phyloP scores from a whole-genome alignment of 2,113 vertebrate genomes.

The Rhinogobius similis region DNA sequence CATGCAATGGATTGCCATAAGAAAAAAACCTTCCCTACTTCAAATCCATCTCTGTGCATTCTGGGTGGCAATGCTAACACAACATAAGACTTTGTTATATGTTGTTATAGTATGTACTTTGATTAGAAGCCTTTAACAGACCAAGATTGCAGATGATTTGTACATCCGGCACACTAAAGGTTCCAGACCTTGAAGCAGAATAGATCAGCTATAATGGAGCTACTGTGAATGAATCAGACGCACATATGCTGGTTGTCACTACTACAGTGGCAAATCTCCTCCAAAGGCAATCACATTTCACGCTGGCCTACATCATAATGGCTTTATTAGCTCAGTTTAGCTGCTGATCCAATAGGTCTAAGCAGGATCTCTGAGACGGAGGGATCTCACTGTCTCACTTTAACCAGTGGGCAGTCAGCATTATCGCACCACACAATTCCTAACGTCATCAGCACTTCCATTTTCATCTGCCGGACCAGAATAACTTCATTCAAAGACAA shows the following conservation, averaged over 20 bases:
- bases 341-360: constrained; percentile 19
- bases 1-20: neutral
- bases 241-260: neutral
- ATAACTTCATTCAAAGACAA: constrained; percentile 43
- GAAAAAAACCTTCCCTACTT: neutral
- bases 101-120: neutral
- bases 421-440: constrained; percentile 36
- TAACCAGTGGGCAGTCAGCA: constrained; percentile 46
- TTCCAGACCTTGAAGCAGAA: neutral
- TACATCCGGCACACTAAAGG: neutral
- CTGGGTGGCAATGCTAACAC: neutral
- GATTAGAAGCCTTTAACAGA: no score
- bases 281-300: constrained; percentile 39
- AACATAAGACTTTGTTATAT: no score
- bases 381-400: constrained; percentile 37
- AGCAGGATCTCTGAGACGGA: constrained; percentile 8
- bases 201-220: neutral
- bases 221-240: constrained; percentile 5
- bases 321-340: constrained; percentile 41
- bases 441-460: constrained; percentile 47
- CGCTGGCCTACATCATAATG: constrained; percentile 26
- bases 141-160: no score
- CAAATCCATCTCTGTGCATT: neutral
- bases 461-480: constrained; percentile 38
- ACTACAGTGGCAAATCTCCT: constrained; percentile 16